Base-by-base conservation (phyloP, 2,888 invertebrate species). In the Pristionchus japonicus region DNA sequence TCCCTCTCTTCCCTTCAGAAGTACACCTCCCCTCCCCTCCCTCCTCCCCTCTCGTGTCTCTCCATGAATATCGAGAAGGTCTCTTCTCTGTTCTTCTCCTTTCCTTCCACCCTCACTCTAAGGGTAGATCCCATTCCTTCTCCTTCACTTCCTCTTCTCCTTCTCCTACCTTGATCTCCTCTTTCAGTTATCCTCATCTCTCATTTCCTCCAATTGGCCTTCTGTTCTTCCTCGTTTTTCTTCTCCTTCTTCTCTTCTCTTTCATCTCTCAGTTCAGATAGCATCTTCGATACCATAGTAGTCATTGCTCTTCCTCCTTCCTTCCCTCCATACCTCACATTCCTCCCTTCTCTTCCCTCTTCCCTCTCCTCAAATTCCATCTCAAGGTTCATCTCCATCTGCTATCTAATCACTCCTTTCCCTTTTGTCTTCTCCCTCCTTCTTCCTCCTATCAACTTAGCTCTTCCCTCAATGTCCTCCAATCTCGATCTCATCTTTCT, bases 341-440 rank as follows among this genome's bases (percentile, higher is more conserved):
- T 34, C 67, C 67, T 67, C 27, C 27, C 0, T 52, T 52, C 23
- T 23, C 52, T 52, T 64, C 31, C 64, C 7, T 31, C 23, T 74
- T n/a, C n/a, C n/a, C n/a, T n/a, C n/a, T n/a, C n/a, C 37, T 74
- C 40, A 20, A 74, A 23, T 74, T 40, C 37, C 15, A 34, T 31
- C 23, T 40, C 67, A 67, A 67, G 67, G 67, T 67, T 67, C 67
- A 67, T 67, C 67, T 67, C 6, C 67, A 27, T 67, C 67, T 67
- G 31, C 67, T 67, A 67, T 67, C 67, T 67, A 27, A 34, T 67
- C 67, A 67, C 34, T 67, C 74, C 74, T 74, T 74, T 74, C 74
- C 74, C 74, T 74, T 40, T 40, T 74, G 37, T 74, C 74, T 40
- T 40, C 74, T 52, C 67, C 34, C 67, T 67, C 27, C 34, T 2